Base-by-base conservation (phyloP, 2,888 invertebrate genomes). In the Willowsia nigromaculata region DNA sequence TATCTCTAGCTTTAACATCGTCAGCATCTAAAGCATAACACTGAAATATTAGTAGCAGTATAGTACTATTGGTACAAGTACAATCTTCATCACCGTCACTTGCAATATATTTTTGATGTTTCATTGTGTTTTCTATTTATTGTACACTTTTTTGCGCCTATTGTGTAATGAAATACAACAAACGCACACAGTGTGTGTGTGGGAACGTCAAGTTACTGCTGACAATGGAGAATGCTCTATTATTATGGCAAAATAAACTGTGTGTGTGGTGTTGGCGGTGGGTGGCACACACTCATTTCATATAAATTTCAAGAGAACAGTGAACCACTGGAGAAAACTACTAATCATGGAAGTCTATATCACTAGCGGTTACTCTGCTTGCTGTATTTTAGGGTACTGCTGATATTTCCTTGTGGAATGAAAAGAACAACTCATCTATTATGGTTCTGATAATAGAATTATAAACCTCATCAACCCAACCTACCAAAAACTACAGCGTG, bases 121-220 rank as follows among this genome's bases (percentile, higher is more conserved):
- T 62, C 1, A 5, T 27, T 27, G 3, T 22, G 22, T 18, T 7
- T n/a, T n/a, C n/a, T n/a, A n/a, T n/a, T n/a, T n/a, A 13, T 56
- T 56, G 22, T 56, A 22, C 56, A 4, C 56, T 1, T 2, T 56
- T 18, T 18, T 56, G 18, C 4, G 56, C 11, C 22, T 56, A n/a
- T 50, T 50, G 50, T 50, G 11, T 62, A 62, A 62, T 62, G 30
- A 62, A 62, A 30, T 62, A 62, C 59, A 62, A 40, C 53, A 27
- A 40, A 9, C 5, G 37, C 4, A 6, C 43, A 62, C 5, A 62
- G 30, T 15, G 30, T 56, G 84, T 84, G 84, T 71, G 84, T 84
- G 84, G 84, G 22, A 84, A 53, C 71, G 84, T 85, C 85, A 85
- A 85, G 76, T 85, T 85, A 18, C 37, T 37, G 84, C 84, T 84